Percentiles rank a stretch among this genome's conserved stretches.
These are phyloP conservation scores for Sphaeramia orbicularis DNA, from an alignment of 2,797 vertebrate genomes.

Conservation along the genomic window DNA sequence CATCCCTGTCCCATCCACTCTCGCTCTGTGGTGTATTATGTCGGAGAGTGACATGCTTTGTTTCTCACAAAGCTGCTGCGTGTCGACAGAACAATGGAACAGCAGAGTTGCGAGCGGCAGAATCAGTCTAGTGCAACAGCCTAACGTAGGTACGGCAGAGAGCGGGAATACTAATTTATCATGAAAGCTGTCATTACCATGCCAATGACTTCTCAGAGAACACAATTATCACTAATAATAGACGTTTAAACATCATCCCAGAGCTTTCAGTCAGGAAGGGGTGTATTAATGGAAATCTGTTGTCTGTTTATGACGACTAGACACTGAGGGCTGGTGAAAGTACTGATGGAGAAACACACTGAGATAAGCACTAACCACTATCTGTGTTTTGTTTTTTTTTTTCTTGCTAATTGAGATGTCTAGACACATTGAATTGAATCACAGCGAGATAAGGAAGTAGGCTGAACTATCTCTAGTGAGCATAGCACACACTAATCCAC, in stretches of 20 bases:
- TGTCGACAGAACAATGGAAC: constrained; percentile 76
- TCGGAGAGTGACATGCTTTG: constrained; percentile 76
- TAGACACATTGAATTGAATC: constrained; percentile 86
- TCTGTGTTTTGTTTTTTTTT: constrained; percentile 59
- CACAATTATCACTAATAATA: constrained; percentile 80
- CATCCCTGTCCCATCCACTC: constrained; percentile 38
- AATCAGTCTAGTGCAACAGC: constrained; percentile 63
- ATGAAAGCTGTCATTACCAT: constrained; percentile 80
- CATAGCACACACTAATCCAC: constrained; percentile 76
- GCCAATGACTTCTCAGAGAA: constrained; percentile 73
- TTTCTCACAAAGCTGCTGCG: constrained; percentile 69
- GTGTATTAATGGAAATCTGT: constrained; percentile 71
- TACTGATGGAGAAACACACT: constrained; percentile 46
- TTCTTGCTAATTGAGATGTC: constrained; percentile 83
- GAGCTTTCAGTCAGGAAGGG: constrained; percentile 59
- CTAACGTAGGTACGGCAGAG: constrained; percentile 65
- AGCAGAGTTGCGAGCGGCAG: constrained; percentile 52
- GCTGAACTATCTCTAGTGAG: constrained; percentile 70
- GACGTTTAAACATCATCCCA: constrained; percentile 70
- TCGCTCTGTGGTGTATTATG: constrained; percentile 61
- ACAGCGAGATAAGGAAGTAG: constrained; percentile 79
- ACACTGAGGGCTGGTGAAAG: constrained; percentile 43
- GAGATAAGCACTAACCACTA: constrained; percentile 73
- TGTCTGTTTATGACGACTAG: constrained; percentile 66
- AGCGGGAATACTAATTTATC: constrained; percentile 67